phyloP scores from a whole-genome alignment of 2,888 invertebrate genomes.

The Noctuana brunneofusca region DNA sequence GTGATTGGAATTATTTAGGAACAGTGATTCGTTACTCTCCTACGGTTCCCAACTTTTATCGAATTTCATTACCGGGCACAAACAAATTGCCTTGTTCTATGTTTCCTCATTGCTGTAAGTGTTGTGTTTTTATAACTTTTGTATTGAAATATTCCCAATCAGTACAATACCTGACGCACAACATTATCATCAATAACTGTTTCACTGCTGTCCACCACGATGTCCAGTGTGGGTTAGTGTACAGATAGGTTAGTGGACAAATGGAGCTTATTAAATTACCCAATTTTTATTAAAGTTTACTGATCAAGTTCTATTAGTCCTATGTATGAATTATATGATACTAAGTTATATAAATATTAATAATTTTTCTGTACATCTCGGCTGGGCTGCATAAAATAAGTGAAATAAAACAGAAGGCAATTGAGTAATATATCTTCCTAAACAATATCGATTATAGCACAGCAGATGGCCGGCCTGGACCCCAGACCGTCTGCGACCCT shows the following conservation, averaged over 20 bases:
- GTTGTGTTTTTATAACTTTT: background rate
- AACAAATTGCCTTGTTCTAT: slow-evolving; percentile 23
- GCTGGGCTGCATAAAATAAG: slow-evolving; percentile 19
- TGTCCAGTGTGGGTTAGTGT: no score
- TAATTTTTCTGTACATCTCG: background rate
- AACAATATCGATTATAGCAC: slow-evolving; percentile 79
- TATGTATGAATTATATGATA: no score
- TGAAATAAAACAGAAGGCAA: slow-evolving; percentile 28
- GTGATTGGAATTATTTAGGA: slow-evolving; percentile 64
- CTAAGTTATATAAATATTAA: background rate
- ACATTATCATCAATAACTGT: no score
- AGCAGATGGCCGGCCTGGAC: slow-evolving; percentile 76
- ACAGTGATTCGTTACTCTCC: slow-evolving; percentile 49
- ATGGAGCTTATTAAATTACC: no score
- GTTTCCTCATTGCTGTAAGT: slow-evolving; percentile 21
- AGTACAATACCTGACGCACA: no score
- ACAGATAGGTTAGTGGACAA: no score
- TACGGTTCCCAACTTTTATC: slow-evolving; percentile 42
- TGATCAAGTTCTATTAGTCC: background rate
- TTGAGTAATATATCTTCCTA: slow-evolving; percentile 65
- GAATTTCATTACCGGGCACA: slow-evolving; percentile 39
- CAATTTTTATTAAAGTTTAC: no score
- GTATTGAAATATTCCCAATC: no score
- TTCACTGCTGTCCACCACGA: no score
- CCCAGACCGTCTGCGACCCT: slow-evolving; percentile 51